Percentiles rank a stretch among this genome's conserved stretches.
phyloP scores from a whole-genome alignment of 2,888 invertebrate genomes.

The Autographa pulchrina region DNA sequence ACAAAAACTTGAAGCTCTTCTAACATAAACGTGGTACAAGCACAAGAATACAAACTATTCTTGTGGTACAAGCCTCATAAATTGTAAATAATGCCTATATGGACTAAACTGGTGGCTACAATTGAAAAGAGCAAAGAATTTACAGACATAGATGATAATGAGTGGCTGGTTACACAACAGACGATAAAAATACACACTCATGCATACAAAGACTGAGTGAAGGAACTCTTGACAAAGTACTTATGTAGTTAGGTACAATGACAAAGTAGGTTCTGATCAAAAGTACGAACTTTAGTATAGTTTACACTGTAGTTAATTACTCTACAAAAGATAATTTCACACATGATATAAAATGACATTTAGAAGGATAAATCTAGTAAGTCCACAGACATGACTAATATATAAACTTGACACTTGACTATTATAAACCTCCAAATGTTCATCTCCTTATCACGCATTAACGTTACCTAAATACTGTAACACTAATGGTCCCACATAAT shows the following conservation, averaged over 20 bases:
- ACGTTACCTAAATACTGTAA: conserved; percentile 63
- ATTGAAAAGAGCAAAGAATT: conserved; percentile 45
- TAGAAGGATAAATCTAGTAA: conserved; percentile 42
- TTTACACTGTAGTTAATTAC: conserved; percentile 40
- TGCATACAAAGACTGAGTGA: conserved; percentile 25
- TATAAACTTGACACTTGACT: conserved; percentile 40
- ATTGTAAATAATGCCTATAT: conserved; percentile 57
- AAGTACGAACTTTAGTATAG: conserved; percentile 27
- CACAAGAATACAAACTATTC: conserved; percentile 44
- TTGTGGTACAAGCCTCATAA: conserved; percentile 68
- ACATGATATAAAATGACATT: conserved; percentile 49
- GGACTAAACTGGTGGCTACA: conserved; percentile 47
- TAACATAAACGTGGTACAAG: conserved; percentile 70
- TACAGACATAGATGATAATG: conserved; percentile 50
- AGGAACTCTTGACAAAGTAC: conserved; percentile 24
- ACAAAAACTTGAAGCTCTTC: conserved; percentile 72
- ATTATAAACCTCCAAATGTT: conserved; percentile 34
- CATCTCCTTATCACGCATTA: conserved; percentile 44
- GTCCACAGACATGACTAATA: conserved; percentile 37
- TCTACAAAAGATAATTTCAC: conserved; percentile 40
- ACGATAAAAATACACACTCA: conserved; percentile 26
- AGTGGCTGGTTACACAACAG: conserved; percentile 23
- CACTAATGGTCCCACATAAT: conserved; percentile 78
- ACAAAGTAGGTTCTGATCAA: conserved; percentile 31
- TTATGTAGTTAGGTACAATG: conserved; percentile 28